Percentiles rank a stretch among this genome's conserved stretches.
phyloP scores from a whole-genome alignment of 2,797 vertebrate species.

The Gallinago nigripennis region DNA sequence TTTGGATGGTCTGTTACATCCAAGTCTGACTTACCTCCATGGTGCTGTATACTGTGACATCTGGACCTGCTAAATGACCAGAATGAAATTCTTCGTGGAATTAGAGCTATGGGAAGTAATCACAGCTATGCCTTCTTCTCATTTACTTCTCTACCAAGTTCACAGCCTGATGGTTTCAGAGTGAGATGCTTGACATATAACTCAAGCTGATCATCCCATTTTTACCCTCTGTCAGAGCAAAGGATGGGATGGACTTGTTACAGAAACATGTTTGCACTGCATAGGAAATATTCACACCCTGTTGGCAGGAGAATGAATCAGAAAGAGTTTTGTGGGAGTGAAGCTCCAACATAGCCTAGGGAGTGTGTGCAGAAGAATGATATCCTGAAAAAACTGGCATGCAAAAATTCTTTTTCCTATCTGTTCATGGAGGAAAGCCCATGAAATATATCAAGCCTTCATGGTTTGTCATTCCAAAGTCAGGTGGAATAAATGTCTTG shows the following conservation, averaged over 20 bases:
- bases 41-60: not conserved
- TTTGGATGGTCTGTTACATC: not conserved
- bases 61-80: not conserved
- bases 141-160: not conserved
- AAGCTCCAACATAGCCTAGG: not conserved
- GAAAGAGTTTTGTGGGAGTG: not conserved
- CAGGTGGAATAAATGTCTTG: not conserved
- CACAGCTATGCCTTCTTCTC: not conserved
- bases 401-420: not conserved
- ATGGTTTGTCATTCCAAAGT: not conserved
- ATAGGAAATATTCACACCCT: not conserved
- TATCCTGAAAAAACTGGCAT: not conserved
- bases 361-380: not conserved
- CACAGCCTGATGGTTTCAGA: not conserved
- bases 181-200: not conserved
- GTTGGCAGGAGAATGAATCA: not conserved
- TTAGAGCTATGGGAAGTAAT: not conserved
- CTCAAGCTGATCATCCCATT: not conserved
- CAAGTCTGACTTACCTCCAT: not conserved
- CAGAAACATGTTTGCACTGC: not conserved
- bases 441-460: not conserved
- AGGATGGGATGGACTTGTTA: not conserved
- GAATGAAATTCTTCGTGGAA: not conserved
- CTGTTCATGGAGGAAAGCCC: not conserved
- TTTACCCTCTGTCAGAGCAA: not conserved